A percentile compares a stretch with the other conserved stretches of the same genome.
Conservation (phyloP, 2,888 invertebrate genomes). For the Zele albiditarsus region DNA sequence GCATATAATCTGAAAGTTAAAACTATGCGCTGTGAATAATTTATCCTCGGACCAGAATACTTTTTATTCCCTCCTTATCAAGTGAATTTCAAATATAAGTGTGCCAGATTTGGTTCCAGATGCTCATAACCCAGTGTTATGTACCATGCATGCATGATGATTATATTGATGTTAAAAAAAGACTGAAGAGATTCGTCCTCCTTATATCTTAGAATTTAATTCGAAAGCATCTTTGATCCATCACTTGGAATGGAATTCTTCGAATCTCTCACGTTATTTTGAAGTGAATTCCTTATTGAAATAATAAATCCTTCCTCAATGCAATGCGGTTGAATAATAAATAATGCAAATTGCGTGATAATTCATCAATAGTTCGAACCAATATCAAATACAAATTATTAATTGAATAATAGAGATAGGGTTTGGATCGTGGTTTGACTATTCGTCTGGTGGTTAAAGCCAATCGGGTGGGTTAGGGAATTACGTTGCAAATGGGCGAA, state of each 20-base stretch:
- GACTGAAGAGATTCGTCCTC: background rate
- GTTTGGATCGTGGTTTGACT: slow-evolving; percentile 31
- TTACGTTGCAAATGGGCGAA: slow-evolving; percentile 69
- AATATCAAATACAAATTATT: background rate
- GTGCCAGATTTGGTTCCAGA: background rate
- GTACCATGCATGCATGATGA: slow-evolving; percentile 1
- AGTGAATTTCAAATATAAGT: slow-evolving; percentile 14
- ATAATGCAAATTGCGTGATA: background rate
- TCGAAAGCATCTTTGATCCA: background rate
- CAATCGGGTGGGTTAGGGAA: slow-evolving; percentile 28
- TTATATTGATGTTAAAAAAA: slow-evolving; percentile 7
- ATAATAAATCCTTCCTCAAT: background rate
- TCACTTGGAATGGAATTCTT: background rate
- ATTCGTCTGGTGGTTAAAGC: slow-evolving; percentile 41
- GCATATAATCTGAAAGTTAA: background rate
- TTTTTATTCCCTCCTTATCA: slow-evolving; percentile 23
- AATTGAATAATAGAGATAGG: background rate
- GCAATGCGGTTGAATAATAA: background rate
- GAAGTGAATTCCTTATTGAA: background rate
- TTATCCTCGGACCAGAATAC: background rate
- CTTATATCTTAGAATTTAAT: background rate
- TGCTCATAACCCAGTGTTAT: background rate
- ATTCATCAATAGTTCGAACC: background rate
- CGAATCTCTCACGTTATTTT: background rate
- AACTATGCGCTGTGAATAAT: slow-evolving; percentile 2